phyloP scores from a whole-genome alignment of 2,888 invertebrate species.

The Drosophila recens region DNA sequence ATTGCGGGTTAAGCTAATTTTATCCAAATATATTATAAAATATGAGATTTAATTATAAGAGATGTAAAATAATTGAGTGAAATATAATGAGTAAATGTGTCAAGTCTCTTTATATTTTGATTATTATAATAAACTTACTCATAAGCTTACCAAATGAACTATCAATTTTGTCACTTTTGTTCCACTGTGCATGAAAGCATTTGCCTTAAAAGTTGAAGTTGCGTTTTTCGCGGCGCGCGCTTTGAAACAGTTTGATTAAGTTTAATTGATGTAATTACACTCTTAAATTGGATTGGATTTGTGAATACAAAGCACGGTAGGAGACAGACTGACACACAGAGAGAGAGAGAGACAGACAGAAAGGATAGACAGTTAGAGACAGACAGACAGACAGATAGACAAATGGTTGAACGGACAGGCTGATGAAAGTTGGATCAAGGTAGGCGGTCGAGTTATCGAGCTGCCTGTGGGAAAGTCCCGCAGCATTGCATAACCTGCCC shows the following conservation, averaged over 20 bases:
- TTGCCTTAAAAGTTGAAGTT: slow-evolving; percentile 56
- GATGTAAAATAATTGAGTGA: background rate
- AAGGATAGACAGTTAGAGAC: background rate
- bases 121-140: background rate
- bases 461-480: slow-evolving; percentile 26
- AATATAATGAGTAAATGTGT: background rate
- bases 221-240: slow-evolving; percentile 63
- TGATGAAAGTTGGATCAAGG: slow-evolving; percentile 1
- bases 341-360: background rate
- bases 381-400: background rate
- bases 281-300: slow-evolving; percentile 79
- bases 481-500: slow-evolving; percentile 38
- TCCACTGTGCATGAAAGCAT: slow-evolving; percentile 42
- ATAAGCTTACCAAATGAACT: background rate
- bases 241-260: slow-evolving; percentile 81
- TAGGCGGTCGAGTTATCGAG: slow-evolving; percentile 1
- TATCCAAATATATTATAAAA: no score
- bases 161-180: background rate
- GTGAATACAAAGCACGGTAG: slow-evolving; percentile 68
- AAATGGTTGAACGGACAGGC: background rate
- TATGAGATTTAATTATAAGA: background rate
- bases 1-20: background rate
- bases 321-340: background rate
- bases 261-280: slow-evolving; percentile 82
- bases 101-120: no score